Conservation (phyloP, 2,797 vertebrate genomes). For the Eulemur coronatus region DNA sequence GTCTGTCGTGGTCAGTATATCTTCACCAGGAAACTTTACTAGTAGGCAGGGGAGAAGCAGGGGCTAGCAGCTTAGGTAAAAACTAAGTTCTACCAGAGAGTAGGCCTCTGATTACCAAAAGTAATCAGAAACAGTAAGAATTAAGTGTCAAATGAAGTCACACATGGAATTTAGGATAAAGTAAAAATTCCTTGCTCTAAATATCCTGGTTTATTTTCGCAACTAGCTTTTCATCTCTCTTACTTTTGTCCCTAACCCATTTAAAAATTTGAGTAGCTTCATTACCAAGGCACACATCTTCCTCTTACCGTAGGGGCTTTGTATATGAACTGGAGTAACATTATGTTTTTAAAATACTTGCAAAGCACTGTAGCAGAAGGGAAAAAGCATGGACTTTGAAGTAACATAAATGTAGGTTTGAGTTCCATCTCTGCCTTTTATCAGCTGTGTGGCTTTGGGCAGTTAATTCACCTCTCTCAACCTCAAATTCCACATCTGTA, state of each 20-base stretch:
- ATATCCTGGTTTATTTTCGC: neutral
- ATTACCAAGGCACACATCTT: neutral
- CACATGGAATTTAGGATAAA: constrained; percentile 11
- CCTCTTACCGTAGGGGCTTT: neutral
- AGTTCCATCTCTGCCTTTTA: constrained; percentile 12
- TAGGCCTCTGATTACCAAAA: neutral
- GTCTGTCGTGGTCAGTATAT: neutral
- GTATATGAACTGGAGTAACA: neutral
- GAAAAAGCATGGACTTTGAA: neutral
- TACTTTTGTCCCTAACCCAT: neutral
- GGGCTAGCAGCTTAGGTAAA: constrained; percentile 16
- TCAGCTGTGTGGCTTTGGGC: neutral
- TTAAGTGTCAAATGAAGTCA: neutral
- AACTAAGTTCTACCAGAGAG: neutral
- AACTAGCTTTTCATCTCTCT: neutral
- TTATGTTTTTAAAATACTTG: neutral
- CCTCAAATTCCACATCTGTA: neutral
- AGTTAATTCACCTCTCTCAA: neutral
- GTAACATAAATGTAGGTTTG: neutral
- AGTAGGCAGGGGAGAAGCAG: neutral
- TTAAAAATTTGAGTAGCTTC: neutral
- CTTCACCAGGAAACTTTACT: neutral
- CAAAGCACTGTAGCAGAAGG: neutral
- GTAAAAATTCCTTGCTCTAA: neutral
- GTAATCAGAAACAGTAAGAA: constrained; percentile 15